phyloP scores from a whole-genome alignment of 2,797 vertebrate genomes.

The Coccyzus lansbergi region DNA sequence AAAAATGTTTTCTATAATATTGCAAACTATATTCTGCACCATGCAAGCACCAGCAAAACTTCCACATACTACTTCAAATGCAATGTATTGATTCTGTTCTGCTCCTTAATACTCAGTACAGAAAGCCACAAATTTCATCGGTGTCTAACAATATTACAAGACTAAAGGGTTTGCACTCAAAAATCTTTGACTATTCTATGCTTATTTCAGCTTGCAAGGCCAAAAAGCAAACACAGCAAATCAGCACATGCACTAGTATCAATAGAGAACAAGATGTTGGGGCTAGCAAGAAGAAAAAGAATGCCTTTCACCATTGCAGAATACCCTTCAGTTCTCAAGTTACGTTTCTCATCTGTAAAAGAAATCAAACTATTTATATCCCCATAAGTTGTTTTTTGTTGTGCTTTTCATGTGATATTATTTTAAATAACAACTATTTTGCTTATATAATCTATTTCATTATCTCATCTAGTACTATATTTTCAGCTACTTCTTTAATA shows the following conservation, averaged over 20 bases:
- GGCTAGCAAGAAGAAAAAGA: neutral
- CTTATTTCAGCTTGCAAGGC: neutral
- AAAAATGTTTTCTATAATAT: neutral
- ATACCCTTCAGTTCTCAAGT: neutral
- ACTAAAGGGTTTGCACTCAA: neutral
- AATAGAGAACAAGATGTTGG: neutral
- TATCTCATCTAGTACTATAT: neutral
- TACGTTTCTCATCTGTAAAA: neutral
- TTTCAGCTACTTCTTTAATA: neutral
- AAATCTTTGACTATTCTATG: neutral
- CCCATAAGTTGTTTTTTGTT: neutral
- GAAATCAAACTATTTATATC: neutral
- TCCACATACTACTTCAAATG: neutral
- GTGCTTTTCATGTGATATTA: neutral
- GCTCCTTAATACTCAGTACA: neutral
- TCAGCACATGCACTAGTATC: neutral
- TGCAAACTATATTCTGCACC: neutral
- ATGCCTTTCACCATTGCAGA: neutral
- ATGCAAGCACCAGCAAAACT: neutral
- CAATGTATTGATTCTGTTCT: neutral
- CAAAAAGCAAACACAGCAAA: neutral
- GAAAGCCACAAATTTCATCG: neutral
- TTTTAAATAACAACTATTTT: neutral
- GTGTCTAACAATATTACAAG: neutral
- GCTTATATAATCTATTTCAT: neutral